These are phyloP conservation scores for Cynopterus brachyotis DNA, from an alignment of 2,113 vertebrate species.

Conservation along the genomic window DNA sequence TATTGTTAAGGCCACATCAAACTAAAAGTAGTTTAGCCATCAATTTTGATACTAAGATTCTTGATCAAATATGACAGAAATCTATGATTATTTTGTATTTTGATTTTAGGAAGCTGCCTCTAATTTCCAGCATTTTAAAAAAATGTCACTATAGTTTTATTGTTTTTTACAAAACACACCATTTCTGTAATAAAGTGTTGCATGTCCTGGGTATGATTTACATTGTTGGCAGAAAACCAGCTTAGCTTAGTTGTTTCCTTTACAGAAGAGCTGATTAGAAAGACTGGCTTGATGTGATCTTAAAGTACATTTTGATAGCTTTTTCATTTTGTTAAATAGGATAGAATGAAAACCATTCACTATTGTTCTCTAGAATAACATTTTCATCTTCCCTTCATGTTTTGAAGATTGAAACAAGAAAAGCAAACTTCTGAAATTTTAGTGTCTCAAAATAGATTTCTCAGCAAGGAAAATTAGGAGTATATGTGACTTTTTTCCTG, in stretches of 20 bases:
- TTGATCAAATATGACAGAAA: background rate
- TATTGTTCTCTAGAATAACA: conserved; percentile 2
- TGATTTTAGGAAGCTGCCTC: conserved; percentile 15
- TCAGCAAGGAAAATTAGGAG: background rate
- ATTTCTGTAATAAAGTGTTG: conserved; percentile 40
- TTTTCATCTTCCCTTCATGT: background rate
- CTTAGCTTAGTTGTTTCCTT: conserved; percentile 28
- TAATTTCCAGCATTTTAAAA: conserved; percentile 20
- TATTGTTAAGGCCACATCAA: background rate
- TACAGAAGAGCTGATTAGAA: conserved; percentile 30
- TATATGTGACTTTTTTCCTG: background rate
- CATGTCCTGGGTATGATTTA: background rate
- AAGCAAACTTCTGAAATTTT: background rate
- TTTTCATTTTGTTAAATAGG: conserved; percentile 49
- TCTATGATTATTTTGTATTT: background rate
- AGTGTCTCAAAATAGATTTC: background rate
- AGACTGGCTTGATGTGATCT: conserved; percentile 1
- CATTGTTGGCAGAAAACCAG: background rate
- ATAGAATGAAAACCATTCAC: conserved; percentile 18
- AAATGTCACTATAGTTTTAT: background rate
- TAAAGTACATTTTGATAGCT: conserved; percentile 43
- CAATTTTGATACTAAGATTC: conserved; percentile 1
- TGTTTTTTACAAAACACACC: conserved; percentile 21
- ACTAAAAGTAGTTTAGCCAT: background rate
- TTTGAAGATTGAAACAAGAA: conserved; percentile 36